These are phyloP conservation scores for Lepidochitona cinerea DNA, from an alignment of 2,888 invertebrate species.

Conservation along the genomic window DNA sequence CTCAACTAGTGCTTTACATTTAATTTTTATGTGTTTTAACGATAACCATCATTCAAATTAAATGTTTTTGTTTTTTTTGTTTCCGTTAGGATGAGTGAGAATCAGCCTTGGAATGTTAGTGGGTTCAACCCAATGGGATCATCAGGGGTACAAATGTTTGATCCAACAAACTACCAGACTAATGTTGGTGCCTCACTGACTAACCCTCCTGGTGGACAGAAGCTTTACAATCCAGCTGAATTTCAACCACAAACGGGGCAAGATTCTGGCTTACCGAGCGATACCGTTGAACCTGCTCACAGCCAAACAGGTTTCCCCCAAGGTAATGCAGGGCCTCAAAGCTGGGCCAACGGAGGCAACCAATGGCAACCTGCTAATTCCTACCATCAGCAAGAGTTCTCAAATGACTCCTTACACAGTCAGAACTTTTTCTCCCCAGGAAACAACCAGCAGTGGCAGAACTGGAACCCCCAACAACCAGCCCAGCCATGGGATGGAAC, in stretches of 20 bases:
- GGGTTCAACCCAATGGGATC: constrained; percentile 17
- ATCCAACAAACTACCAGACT: constrained; percentile 49
- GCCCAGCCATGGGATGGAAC: constrained; percentile 7
- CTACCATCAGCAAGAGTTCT: neutral
- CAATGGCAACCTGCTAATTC: too few relatives aligned
- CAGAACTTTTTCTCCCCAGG: neutral
- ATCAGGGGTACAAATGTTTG: constrained; percentile 48
- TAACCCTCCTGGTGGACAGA: neutral
- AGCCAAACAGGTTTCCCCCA: neutral
- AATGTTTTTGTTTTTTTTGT: constrained; percentile 17
- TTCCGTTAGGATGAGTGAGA: constrained; percentile 42
- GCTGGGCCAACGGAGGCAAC: neutral
- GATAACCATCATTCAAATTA: neutral
- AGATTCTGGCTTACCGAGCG: neutral
- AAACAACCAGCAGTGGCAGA: neutral
- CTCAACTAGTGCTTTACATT: too few relatives aligned
- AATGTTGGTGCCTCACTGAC: neutral
- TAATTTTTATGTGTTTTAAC: too few relatives aligned
- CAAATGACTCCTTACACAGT: neutral
- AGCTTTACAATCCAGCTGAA: neutral
- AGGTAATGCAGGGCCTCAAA: neutral
- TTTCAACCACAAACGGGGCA: neutral
- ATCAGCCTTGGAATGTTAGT: constrained; percentile 32
- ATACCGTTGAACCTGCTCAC: neutral
- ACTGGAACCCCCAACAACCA: neutral